Conservation (phyloP, 2,888 invertebrate species). For the Xestia c-nigrum region DNA sequence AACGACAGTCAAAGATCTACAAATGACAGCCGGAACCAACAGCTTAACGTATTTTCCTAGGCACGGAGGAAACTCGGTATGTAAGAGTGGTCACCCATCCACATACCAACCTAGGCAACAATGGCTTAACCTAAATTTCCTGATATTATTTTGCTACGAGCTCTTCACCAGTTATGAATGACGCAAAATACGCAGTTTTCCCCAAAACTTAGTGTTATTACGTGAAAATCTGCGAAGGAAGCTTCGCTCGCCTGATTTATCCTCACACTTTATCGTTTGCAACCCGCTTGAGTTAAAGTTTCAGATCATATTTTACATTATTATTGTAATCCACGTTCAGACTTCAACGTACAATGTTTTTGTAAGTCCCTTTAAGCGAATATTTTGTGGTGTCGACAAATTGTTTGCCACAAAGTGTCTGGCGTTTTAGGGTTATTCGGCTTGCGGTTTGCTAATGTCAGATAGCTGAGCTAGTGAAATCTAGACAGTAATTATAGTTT, state of each 20-base stretch:
- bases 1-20: too few relatives aligned
- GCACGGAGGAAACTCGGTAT: too few relatives aligned
- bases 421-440: conserved; percentile 15
- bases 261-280: conserved; percentile 73
- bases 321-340: conserved; percentile 56
- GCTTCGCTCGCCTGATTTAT: conserved; percentile 78
- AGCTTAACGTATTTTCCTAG: too few relatives aligned
- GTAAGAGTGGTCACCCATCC: too few relatives aligned
- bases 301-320: conserved; percentile 66
- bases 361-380: conserved; percentile 36
- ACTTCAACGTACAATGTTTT: conserved; percentile 47
- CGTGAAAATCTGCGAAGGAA: conserved; percentile 77
- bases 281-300: conserved; percentile 63
- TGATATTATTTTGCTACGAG: too few relatives aligned
- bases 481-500: background rate
- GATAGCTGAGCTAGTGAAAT: conserved; percentile 1
- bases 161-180: conserved; percentile 41
- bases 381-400: conserved; percentile 39
- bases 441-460: background rate
- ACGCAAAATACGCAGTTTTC: conserved; percentile 42
- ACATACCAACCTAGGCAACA: too few relatives aligned
- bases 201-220: conserved; percentile 73
- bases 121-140: too few relatives aligned
- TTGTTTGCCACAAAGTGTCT: conserved; percentile 22
- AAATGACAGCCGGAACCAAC: too few relatives aligned